A percentile compares a stretch with the other conserved stretches of the same genome.
Conservation (phyloP, 2,113 vertebrate genomes). For the Alces alces region DNA sequence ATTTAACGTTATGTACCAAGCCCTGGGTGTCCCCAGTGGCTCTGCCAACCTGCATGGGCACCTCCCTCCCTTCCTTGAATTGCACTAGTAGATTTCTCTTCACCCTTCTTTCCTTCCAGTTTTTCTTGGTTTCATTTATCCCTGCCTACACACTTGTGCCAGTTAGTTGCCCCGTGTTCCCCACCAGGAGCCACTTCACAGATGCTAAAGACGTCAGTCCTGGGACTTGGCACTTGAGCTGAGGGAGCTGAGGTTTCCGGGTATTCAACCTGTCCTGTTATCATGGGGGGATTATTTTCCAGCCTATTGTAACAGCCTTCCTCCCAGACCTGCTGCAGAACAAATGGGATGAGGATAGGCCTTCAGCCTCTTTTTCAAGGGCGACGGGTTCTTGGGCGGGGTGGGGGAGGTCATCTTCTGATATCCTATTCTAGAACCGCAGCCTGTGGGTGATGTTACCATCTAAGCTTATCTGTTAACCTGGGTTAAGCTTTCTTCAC, state of each 20-base stretch:
- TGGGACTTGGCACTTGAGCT: neutral
- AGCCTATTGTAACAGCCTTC: slow-evolving; percentile 53
- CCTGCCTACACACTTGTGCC: neutral
- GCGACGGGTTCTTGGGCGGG: neutral
- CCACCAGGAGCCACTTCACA: neutral
- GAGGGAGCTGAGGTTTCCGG: slow-evolving; percentile 25
- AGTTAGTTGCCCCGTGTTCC: neutral
- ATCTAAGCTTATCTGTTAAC: slow-evolving; percentile 16
- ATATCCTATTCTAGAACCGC: neutral
- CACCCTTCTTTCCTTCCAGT: neutral
- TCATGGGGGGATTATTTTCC: neutral
- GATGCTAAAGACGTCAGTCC: neutral
- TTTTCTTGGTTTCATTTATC: slow-evolving; percentile 5
- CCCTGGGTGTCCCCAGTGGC: neutral
- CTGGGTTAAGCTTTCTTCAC: slow-evolving; percentile 28
- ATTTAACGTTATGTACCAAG: neutral
- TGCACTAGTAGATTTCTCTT: neutral
- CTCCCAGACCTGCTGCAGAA: slow-evolving; percentile 2
- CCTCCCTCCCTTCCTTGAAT: neutral
- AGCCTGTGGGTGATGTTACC: neutral
- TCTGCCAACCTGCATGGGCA: neutral
- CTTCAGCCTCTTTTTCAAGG: neutral
- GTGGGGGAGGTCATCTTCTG: neutral
- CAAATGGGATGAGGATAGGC: neutral
- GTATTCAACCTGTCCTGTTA: slow-evolving; percentile 31